phyloP scores from a whole-genome alignment of 1,140 invertebrate genomes.

The Chironomus tepperi region DNA sequence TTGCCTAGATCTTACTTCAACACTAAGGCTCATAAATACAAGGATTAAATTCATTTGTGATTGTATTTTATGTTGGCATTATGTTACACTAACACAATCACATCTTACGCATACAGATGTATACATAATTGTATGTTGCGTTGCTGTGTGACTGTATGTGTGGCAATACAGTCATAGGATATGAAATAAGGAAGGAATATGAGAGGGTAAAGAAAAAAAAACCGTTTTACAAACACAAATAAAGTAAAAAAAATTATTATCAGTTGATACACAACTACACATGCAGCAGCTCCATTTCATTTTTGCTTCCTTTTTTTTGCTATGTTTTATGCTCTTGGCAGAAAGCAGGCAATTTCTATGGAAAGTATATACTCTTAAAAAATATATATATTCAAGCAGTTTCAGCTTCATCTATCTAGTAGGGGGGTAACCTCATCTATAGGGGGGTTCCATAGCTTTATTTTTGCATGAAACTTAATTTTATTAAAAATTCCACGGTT shows the following conservation, averaged over 20 bases:
- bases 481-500: slow-evolving; percentile 21
- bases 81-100: not conserved
- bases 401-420: no score
- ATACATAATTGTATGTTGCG: no score
- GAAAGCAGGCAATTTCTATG: not conserved
- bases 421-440: no score
- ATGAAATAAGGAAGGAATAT: not conserved
- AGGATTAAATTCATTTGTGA: slow-evolving; percentile 10
- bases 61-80: not conserved
- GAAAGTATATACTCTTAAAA: no score
- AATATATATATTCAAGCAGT: no score
- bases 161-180: no score
- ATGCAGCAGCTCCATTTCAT: not conserved
- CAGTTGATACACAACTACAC: not conserved
- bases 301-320: not conserved
- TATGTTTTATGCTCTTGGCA: not conserved
- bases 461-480: not conserved
- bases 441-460: no score
- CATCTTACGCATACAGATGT: no score
- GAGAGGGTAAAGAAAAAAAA: not conserved
- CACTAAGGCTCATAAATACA: slow-evolving; percentile 1
- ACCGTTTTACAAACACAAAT: not conserved
- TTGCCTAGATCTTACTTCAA: not conserved
- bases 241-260: not conserved
- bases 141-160: no score